Evolutionary conservation across 1,140 invertebrate species (phyloP), one percentile per base, ranked within the genome.

Genomic region (Penaeus vannamei): DNA sequence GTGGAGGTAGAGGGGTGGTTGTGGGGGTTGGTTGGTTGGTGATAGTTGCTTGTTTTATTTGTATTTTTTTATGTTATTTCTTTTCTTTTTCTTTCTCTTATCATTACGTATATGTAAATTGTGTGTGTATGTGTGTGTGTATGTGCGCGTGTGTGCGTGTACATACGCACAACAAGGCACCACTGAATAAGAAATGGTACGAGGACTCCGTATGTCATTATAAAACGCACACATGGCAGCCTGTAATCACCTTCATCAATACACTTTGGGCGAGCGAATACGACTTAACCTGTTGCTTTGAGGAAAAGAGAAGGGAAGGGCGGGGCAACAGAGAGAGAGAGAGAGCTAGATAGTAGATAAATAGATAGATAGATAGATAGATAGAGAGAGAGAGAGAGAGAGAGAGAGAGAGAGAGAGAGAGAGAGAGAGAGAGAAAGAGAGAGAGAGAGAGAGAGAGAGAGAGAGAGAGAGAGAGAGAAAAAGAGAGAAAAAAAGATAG

Each of bases 371-470:
- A n/a, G n/a, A n/a, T n/a, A n/a, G n/a, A n/a, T n/a, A n/a, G 5
- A 77, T 8, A 77, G 72, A 42, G 10, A 77, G 72, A n/a, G 72
- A 77, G 14, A n/a, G 5, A 77, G 72, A 77, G 72, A 42, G 10
- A 77, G 72, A n/a, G 72, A 77, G 14, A 29, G n/a, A n/a, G 5
- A 77, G 72, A 77, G 72, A 42, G 10, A 77, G 72, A n/a, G 72
- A 77, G 14, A 29, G 42, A 29, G 46, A 7, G 7, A 36, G 20
- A 79, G 76, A 36, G 32, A 79, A 77, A 8, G 42, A 12, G 0
- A 36, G 42, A n/a, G 42, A 5, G 8, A n/a, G 36, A n/a, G 5
- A 77, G 72, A 77, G 72, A 42, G 10, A 77, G 72, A n/a, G 72
- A 77, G 14, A 29, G 69, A n/a, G 5, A 77, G 72, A 77, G 72